Evolutionary conservation across 2,888 invertebrate genomes (phyloP).

Genomic region (Anorthoa munda): DNA sequence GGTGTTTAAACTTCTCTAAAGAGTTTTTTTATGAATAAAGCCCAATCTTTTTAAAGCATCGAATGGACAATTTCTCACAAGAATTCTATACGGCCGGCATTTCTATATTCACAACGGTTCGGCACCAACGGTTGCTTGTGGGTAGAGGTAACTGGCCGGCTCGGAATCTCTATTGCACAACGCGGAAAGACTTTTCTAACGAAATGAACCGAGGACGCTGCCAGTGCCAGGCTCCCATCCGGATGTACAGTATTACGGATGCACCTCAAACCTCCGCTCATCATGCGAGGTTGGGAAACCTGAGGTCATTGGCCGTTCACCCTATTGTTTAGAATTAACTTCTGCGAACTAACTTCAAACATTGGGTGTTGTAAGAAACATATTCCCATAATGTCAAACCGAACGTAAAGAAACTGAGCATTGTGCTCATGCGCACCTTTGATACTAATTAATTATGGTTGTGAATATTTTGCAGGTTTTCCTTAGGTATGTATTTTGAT

Average conservation of each 20-base stretch:
- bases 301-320: slow-evolving; percentile 53
- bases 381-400: slow-evolving; percentile 47
- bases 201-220: slow-evolving; percentile 60
- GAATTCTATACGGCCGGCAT: slow-evolving; percentile 25
- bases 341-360: slow-evolving; percentile 29
- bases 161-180: slow-evolving; percentile 67
- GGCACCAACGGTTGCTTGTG: slow-evolving; percentile 42
- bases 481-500: slow-evolving; percentile 16
- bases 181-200: slow-evolving; percentile 62
- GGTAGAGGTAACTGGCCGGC: slow-evolving; percentile 63
- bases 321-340: slow-evolving; percentile 50
- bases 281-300: slow-evolving; percentile 49
- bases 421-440: slow-evolving; percentile 22
- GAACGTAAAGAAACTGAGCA: slow-evolving; percentile 39
- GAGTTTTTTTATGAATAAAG: background rate
- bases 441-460: slow-evolving; percentile 30
- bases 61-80: slow-evolving; percentile 28
- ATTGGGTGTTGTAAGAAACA: slow-evolving; percentile 49
- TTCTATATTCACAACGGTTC: too few relatives aligned
- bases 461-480: slow-evolving; percentile 40
- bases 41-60: slow-evolving; percentile 23
- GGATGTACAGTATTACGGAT: slow-evolving; percentile 53
- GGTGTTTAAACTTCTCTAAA: too few relatives aligned
- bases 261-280: slow-evolving; percentile 45
- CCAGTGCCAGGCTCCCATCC: slow-evolving; percentile 46